Evolutionary conservation across 2,888 invertebrate species (phyloP), one percentile per base, ranked within the genome.

Genomic region (Chalcosyrphus nemorum): DNA sequence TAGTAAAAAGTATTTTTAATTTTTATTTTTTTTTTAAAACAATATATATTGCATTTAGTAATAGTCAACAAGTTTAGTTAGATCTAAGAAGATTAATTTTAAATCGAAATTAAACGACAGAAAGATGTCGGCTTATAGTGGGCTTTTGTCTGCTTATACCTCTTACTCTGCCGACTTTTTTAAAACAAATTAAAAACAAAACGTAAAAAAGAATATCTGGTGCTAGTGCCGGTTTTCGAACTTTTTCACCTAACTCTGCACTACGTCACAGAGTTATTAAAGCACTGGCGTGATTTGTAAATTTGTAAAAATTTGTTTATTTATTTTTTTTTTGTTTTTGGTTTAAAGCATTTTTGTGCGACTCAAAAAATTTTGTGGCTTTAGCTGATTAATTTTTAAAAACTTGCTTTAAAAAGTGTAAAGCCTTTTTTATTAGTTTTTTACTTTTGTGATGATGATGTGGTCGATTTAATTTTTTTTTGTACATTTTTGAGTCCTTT

Each of bases 241-340:
- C 84, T 80, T 84, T 84, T 56, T 45, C 19, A 54, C 43, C 9
- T 80, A 80, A 80, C 84, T 80, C 84, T 80, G 84, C 38, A 5
- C 24, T 13, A 47, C 38, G 47, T 43, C 9, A 35, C 74, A 70
- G 84, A 84, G 84, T 59, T 75, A 63, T 70, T 57, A 80, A 84
- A 84, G 84, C 80, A 75, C 80, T 75, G 74, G 74, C 80, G 70
- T 84, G 70, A 76, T 29, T 43, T 65, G 13, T 72, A 63, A 50
- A 74, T 41, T 54, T 43, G 27, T 27, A 2, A 19, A 27, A 52
- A 21, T 38, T 24, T 68, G 7, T 7, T 9, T 7, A 32, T 7
- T 61, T 35, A 24, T 57, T 1, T 50, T 41, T 43, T 15, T 47
- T 0, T 50, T 29, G 11, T 32, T 29, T 21, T 21, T 17, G 1